Evolutionary conservation across 2,113 vertebrate genomes (phyloP), one percentile per base, ranked within the genome.

Genomic region (Poicephalus meyeri): DNA sequence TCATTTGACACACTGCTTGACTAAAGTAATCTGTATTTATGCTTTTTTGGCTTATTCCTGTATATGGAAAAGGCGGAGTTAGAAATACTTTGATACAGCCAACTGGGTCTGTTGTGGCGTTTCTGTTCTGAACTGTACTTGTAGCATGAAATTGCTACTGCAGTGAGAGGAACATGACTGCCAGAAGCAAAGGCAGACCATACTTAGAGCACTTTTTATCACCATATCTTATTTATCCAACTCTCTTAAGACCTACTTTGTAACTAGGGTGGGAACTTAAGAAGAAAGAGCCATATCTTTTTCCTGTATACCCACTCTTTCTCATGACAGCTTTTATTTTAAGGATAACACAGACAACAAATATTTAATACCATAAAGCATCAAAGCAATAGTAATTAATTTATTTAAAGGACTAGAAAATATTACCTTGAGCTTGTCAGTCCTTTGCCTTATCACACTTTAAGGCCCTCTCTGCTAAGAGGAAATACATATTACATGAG

Each of bases 161-260:
- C 39, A 47, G n/a, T 18, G 24, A 29, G 13, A 68, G 10, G 7
- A 16, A 33, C 4, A 7, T 12, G 42, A 37, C n/a, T 0, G 2
- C 12, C 63, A n/a, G 7, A 2, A 6, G 5, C 14, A 77, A 73
- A 87, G 6, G 11, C 9, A 80, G 39, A 4, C 13, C 21, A 10
- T 0, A 12, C 6, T 3, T 37, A n/a, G 24, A 60, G 12, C 13
- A 8, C 8, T 41, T 79, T 7, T 29, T 49, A 21, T 35, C 12
- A 39, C 17, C 9, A 1, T 24, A 10, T 64, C 21, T 79, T 73
- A 47, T 63, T 82, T 21, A 25, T 41, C 7, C 39, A 42, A 25
- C 2, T 68, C 24, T 80, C 39, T 68, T 31, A 26, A 50, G 42
- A 41, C 7, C 17, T 42, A 14, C 7, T 86, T 44, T 86, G 42